Conservation (phyloP, 2,797 vertebrate genomes). For the Danio kyathit region DNA sequence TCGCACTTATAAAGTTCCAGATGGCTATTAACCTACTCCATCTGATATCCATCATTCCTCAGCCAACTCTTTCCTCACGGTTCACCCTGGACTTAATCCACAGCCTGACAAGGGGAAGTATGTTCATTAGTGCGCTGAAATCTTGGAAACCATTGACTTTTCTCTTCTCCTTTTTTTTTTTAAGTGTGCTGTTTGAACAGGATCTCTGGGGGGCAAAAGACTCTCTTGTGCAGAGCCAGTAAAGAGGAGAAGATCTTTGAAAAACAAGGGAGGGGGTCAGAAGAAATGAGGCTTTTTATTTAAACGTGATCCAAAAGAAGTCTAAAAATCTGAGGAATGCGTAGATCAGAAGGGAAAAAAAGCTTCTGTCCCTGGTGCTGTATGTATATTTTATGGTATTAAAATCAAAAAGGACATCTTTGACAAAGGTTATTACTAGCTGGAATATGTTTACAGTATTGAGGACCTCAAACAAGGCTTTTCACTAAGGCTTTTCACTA, state of each 20-base stretch:
- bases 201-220: constrained; percentile 59
- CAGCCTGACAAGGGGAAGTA: constrained; percentile 73
- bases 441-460: background rate
- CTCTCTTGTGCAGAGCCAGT: constrained; percentile 69
- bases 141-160: constrained; percentile 66
- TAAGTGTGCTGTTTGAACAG: constrained; percentile 67
- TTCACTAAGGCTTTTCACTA: background rate
- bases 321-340: constrained; percentile 54
- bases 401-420: background rate
- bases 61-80: constrained; percentile 38
- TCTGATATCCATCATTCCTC: constrained; percentile 51
- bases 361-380: background rate
- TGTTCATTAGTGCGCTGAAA: constrained; percentile 75
- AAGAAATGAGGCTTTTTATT: constrained; percentile 67
- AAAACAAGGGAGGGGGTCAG: constrained; percentile 34
- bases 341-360: constrained; percentile 31
- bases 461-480: background rate
- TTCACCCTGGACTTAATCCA: constrained; percentile 68
- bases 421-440: constrained; percentile 15
- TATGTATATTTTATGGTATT: background rate
- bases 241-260: constrained; percentile 53
- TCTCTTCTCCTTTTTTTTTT: constrained; percentile 41
- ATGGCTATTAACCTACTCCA: constrained; percentile 53
- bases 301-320: constrained; percentile 67
- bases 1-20: constrained; percentile 40